Base-by-base conservation (phyloP, 2,888 invertebrate genomes). In the Coenonympha arcania region DNA sequence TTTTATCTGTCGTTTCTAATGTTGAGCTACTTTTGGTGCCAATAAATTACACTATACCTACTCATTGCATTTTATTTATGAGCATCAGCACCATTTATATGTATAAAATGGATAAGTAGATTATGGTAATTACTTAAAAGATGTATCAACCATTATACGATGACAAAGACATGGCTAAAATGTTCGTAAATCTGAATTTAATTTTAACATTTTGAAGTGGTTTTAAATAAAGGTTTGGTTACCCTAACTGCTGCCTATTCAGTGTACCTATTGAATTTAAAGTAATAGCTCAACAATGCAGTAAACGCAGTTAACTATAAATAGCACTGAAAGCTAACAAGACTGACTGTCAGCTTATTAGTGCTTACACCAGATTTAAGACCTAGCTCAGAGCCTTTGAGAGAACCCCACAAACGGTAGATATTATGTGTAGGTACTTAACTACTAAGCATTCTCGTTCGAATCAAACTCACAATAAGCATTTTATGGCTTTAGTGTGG, bases 281-380 rank as follows among this genome's bases (percentile, higher is more conserved):
- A 15, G 15, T 33, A 37, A 13, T 22, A 37, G 6, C 3, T 19
- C 11, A n/a, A 36, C n/a, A 19, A 19, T n/a, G 13, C 9, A 11
- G 11, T 30, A 11, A 36, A 6, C 13, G 4, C 8, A 33, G 16
- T 33, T 9, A 33, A 16, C 31, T 33, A 16, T 16, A 33, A 33
- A 33, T 22, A 20, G 11, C 18, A 26, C 31, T 43, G 43, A 43
- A 31, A 20, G 20, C 11, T 42, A 31, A 43, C 43, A 18, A 31
- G 41, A 34, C 50, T 50, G 50, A 26, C 34, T 36, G 34, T 46
- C 41, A 28, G 34, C 50, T 36, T 50, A 50, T 50, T 50, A 46
- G 44, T 50, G 44, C 40, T 45, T 20, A 28, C 33, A 41, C 20
- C 34, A 36, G 45, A 46, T 46, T 50, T 50, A 50, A 46, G 36